phyloP scores from a whole-genome alignment of 2,888 invertebrate genomes.

The Ptilodon capucinus region DNA sequence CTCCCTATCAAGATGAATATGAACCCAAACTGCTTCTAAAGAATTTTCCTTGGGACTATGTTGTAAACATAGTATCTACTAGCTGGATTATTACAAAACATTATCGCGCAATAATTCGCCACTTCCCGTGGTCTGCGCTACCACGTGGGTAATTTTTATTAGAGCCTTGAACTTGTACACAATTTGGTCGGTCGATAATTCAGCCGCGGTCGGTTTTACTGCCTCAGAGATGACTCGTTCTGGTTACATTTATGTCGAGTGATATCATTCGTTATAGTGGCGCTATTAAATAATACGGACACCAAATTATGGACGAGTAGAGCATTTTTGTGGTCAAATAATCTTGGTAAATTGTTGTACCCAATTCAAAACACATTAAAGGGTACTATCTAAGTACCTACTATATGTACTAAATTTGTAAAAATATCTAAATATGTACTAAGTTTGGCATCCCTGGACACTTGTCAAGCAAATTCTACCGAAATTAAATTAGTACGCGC shows the following conservation, averaged over 20 bases:
- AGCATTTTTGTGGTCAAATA: conserved; percentile 8
- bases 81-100: conserved; percentile 36
- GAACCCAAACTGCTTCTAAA: conserved; percentile 6
- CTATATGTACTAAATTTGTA: no score
- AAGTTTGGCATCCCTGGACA: neutral
- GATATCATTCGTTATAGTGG: conserved; percentile 56
- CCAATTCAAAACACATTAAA: neutral
- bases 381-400: no score
- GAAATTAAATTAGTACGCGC: neutral
- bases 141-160: conserved; percentile 73
- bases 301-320: conserved; percentile 1
- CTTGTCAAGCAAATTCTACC: neutral
- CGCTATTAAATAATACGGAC: conserved; percentile 25
- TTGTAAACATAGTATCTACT: conserved; percentile 39
- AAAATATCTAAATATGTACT: no score
- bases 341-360: neutral
- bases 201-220: conserved; percentile 50
- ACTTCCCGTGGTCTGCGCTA: conserved; percentile 51
- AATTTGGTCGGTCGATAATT: conserved; percentile 78
- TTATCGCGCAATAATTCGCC: conserved; percentile 46
- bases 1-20: neutral
- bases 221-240: conserved; percentile 47
- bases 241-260: conserved; percentile 53
- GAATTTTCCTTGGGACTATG: conserved; percentile 16
- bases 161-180: conserved; percentile 78